A percentile compares a stretch with the other conserved stretches of the same genome.
Evolutionary conservation across 2,888 invertebrate species (phyloP).

Genomic region (Polylopha cassiicola): DNA sequence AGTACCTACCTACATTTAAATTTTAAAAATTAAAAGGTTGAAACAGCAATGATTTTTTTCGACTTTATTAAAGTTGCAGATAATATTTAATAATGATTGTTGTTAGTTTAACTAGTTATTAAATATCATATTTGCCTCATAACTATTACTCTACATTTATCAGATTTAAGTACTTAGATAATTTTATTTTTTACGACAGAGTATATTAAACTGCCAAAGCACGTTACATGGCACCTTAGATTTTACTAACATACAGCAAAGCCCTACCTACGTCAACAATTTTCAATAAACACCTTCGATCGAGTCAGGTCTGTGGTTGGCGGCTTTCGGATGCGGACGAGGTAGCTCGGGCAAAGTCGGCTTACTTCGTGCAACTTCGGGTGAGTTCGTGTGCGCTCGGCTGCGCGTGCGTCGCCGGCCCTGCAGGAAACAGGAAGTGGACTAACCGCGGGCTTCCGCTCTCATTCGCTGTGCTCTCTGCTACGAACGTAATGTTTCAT

Average conservation of each 20-base stretch:
- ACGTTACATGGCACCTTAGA: too few relatives aligned
- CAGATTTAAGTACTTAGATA: too few relatives aligned
- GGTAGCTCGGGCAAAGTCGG: background rate
- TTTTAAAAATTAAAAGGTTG: too few relatives aligned
- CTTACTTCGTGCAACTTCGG: constrained; percentile 36
- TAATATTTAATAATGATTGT: too few relatives aligned
- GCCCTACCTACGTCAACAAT: constrained; percentile 10
- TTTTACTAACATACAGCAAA: background rate
- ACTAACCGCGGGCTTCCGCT: constrained; percentile 77
- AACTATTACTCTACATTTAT: too few relatives aligned
- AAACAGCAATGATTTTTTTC: too few relatives aligned
- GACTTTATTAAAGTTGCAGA: too few relatives aligned
- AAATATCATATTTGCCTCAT: too few relatives aligned
- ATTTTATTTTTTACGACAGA: too few relatives aligned
- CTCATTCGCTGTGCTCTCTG: constrained; percentile 65
- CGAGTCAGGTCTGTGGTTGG: constrained; percentile 23
- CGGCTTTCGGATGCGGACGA: constrained; percentile 21
- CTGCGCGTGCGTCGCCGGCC: constrained; percentile 64
- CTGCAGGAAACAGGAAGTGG: constrained; percentile 77
- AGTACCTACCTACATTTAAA: too few relatives aligned
- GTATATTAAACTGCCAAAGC: too few relatives aligned
- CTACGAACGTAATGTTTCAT: constrained; percentile 66
- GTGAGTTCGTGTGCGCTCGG: constrained; percentile 53
- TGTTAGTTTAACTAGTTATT: too few relatives aligned
- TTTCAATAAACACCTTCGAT: constrained; percentile 10